phyloP scores from a whole-genome alignment of 2,113 vertebrate species.

The Thunnus thynnus region DNA sequence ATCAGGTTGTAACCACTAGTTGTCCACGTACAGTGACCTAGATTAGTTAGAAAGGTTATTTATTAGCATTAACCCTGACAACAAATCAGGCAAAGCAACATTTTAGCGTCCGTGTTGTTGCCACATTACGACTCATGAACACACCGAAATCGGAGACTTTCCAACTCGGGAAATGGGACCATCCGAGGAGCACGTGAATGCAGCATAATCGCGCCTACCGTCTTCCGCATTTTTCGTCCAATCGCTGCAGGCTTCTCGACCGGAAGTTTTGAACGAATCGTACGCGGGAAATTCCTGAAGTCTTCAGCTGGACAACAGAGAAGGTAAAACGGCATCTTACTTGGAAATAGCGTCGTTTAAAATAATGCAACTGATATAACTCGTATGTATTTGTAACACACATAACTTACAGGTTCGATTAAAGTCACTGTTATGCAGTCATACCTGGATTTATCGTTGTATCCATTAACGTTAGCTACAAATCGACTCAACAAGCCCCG shows the following conservation, averaged over 20 bases:
- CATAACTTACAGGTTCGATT: not conserved
- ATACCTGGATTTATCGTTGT: not conserved
- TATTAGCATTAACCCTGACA: too few relatives aligned
- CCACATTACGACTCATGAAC: too few relatives aligned
- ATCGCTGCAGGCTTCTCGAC: constrained; percentile 41
- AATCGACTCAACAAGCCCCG: not conserved
- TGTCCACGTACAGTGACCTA: too few relatives aligned
- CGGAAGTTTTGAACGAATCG: constrained; percentile 73
- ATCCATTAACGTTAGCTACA: not conserved
- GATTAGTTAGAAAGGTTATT: too few relatives aligned
- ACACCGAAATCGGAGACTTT: too few relatives aligned
- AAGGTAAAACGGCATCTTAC: constrained; percentile 26
- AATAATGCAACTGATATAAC: not conserved
- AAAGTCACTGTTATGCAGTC: too few relatives aligned
- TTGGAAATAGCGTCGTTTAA: accelerated
- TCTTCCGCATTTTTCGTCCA: constrained; percentile 52
- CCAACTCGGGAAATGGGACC: too few relatives aligned
- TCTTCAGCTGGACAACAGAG: constrained; percentile 20
- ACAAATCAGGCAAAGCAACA: too few relatives aligned
- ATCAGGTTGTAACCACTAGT: too few relatives aligned
- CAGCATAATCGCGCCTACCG: not conserved
- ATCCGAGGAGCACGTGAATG: too few relatives aligned
- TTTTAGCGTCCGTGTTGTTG: too few relatives aligned
- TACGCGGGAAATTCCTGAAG: constrained; percentile 74
- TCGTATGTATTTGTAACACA: not conserved